phyloP scores from a whole-genome alignment of 2,797 vertebrate species.

The Simalia tracyae region DNA sequence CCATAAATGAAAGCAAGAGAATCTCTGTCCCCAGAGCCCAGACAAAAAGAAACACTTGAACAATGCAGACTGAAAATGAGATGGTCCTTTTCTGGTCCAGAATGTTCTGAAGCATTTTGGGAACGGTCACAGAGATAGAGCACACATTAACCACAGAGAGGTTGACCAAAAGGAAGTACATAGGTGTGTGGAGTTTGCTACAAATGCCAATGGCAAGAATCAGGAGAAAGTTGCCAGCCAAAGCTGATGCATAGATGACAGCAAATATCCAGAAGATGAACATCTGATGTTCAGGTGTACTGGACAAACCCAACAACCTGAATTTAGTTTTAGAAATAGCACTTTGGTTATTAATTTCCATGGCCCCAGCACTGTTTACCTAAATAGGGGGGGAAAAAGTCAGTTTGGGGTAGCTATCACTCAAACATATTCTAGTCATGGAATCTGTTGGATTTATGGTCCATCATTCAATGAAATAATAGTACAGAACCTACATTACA shows the following conservation, averaged over 20 bases:
- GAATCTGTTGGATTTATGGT: not conserved
- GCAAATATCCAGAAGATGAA: slow-evolving; percentile 4
- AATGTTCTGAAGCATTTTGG: slow-evolving; percentile 56
- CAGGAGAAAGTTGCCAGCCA: slow-evolving; percentile 47
- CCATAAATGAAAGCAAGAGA: slow-evolving; percentile 57
- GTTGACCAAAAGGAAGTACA: slow-evolving; percentile 63
- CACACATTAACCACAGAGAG: slow-evolving; percentile 55
- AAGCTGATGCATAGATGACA: not conserved
- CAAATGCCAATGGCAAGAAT: slow-evolving; percentile 49
- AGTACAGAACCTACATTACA: too few species aligned
- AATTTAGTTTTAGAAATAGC: slow-evolving; percentile 13
- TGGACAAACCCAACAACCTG: slow-evolving; percentile 43
- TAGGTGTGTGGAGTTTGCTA: slow-evolving; percentile 47
- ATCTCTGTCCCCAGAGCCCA: slow-evolving; percentile 49
- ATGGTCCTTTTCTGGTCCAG: slow-evolving; percentile 29
- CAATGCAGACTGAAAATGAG: slow-evolving; percentile 46
- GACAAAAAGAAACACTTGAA: slow-evolving; percentile 48
- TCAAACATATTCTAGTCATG: not conserved
- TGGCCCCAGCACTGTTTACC: not conserved
- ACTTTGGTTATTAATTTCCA: slow-evolving; percentile 24
- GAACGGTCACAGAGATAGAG: slow-evolving; percentile 51
- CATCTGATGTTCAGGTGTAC: slow-evolving; percentile 5
- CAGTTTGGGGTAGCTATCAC: not conserved
- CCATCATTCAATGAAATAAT: too few species aligned
- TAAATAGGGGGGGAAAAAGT: not conserved